Percentiles rank a stretch among this genome's conserved stretches.
These are phyloP conservation scores for Champsocephalus esox DNA, from an alignment of 2,797 vertebrate species.

Conservation along the genomic window DNA sequence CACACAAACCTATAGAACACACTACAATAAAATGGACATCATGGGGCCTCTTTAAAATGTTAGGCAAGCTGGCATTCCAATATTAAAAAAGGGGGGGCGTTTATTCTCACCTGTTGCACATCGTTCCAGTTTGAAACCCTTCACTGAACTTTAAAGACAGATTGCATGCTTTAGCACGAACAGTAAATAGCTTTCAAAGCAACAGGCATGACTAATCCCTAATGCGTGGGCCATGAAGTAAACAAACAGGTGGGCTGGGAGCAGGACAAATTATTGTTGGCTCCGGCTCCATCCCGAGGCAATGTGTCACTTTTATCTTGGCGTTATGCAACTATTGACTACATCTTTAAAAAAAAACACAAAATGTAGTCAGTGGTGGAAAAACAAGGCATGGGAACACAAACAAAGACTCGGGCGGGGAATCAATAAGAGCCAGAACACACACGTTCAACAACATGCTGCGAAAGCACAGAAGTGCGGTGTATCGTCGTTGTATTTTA, in stretches of 20 bases:
- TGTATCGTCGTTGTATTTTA: not conserved
- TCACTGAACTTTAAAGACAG: slow-evolving; percentile 80
- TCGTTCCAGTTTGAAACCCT: slow-evolving; percentile 65
- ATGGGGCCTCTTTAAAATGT: not conserved
- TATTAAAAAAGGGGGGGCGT: slow-evolving; percentile 14
- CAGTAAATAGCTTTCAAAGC: slow-evolving; percentile 75
- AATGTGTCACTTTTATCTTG: slow-evolving; percentile 75
- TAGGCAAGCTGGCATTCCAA: slow-evolving; percentile 54
- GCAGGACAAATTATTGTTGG: slow-evolving; percentile 76
- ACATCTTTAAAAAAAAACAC: slow-evolving; percentile 20
- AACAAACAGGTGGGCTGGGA: slow-evolving; percentile 79
- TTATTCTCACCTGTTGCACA: slow-evolving; percentile 63
- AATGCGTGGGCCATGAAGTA: slow-evolving; percentile 71
- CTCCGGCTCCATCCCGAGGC: slow-evolving; percentile 71
- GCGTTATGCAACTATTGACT: slow-evolving; percentile 73
- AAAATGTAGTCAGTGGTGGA: slow-evolving; percentile 47
- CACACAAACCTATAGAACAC: too few species aligned
- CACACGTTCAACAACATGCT: slow-evolving; percentile 34
- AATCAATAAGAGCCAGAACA: slow-evolving; percentile 64
- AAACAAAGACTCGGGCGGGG: slow-evolving; percentile 44
- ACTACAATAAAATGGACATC: too few species aligned
- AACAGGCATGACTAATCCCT: slow-evolving; percentile 77
- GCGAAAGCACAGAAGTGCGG: not conserved
- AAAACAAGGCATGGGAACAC: slow-evolving; percentile 64
- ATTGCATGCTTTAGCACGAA: slow-evolving; percentile 77